These are phyloP conservation scores for Drosophila bocki DNA, from an alignment of 1,140 invertebrate genomes.

Conservation along the genomic window DNA sequence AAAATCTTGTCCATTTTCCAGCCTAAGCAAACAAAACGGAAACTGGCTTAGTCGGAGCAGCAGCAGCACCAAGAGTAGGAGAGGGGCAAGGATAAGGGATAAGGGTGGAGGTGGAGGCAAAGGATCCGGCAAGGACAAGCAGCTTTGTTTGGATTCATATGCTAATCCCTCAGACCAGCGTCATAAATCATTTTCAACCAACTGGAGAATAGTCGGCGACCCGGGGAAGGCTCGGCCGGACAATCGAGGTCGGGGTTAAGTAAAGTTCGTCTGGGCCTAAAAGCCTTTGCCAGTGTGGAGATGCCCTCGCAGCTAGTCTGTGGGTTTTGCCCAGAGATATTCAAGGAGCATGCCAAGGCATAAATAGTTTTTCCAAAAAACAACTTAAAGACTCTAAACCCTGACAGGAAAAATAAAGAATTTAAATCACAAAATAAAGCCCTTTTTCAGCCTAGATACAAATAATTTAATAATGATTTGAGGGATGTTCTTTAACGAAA, in stretches of 20 bases:
- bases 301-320: conserved; percentile 21
- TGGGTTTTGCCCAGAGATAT: background rate
- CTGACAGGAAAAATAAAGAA: background rate
- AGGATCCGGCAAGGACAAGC: conserved; percentile 48
- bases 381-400: conserved; percentile 11
- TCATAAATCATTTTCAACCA: conserved; percentile 70
- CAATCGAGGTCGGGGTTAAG: conserved; percentile 42
- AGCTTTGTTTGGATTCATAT: conserved; percentile 79
- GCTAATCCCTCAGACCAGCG: conserved; percentile 72
- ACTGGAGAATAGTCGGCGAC: conserved; percentile 32
- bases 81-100: background rate
- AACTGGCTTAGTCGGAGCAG: conserved; percentile 43
- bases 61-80: background rate
- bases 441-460: background rate
- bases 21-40: conserved; percentile 56
- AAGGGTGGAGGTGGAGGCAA: background rate
- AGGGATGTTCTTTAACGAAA: background rate
- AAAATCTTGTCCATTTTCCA: conserved; percentile 54
- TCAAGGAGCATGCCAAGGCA: background rate
- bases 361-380: conserved; percentile 26
- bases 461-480: background rate
- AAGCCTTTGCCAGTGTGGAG: conserved; percentile 52
- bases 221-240: conserved; percentile 7
- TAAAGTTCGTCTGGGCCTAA: conserved; percentile 58
- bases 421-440: conserved; percentile 1